Evolutionary conservation across 2,797 vertebrate species (phyloP).

Genomic region (Pantherophis vulpinus): DNA sequence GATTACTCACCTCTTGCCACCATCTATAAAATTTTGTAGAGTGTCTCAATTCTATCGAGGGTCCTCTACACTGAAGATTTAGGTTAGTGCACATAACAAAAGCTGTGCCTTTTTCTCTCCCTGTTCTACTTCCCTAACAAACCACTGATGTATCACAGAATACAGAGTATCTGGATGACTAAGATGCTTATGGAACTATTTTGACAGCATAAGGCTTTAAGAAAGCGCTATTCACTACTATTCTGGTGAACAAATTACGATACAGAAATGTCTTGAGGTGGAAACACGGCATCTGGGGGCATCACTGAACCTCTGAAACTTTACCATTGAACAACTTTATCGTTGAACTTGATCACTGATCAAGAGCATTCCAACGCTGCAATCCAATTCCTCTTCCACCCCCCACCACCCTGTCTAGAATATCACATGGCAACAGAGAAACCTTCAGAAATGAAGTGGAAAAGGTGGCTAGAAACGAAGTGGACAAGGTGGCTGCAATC

Average conservation of each 20-base stretch:
- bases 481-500: not conserved
- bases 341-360: not conserved
- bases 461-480: not conserved
- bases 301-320: not conserved
- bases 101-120: not conserved
- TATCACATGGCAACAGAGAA: not conserved
- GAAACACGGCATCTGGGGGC: not conserved
- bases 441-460: not conserved
- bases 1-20: not conserved
- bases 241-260: not conserved
- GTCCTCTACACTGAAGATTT: not conserved
- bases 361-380: not conserved
- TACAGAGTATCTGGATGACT: not conserved
- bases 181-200: not conserved
- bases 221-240: not conserved
- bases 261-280: not conserved
- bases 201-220: not conserved
- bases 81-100: not conserved
- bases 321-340: not conserved
- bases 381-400: not conserved
- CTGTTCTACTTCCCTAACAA: not conserved
- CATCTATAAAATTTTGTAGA: not conserved
- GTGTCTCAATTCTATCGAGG: not conserved
- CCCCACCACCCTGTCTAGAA: not conserved
- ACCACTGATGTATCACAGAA: not conserved